A percentile compares a stretch with the other conserved stretches of the same genome.
Evolutionary conservation across 2,888 invertebrate species (phyloP).

Genomic region (Oegoconia quadripuncta): DNA sequence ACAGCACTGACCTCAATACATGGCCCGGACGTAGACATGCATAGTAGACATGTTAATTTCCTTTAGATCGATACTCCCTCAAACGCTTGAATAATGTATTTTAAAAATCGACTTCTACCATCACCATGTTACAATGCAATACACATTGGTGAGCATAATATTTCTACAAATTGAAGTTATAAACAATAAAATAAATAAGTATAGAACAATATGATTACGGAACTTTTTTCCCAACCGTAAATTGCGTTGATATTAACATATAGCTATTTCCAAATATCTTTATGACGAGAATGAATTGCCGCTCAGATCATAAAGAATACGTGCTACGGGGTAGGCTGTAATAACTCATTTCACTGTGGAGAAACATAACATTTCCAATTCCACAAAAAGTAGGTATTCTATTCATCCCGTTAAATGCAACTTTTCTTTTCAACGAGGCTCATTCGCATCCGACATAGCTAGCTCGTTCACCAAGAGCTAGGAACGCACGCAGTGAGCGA

Average conservation of each 20-base stretch:
- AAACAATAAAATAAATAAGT: no score
- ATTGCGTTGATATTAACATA: no score
- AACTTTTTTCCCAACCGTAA: no score
- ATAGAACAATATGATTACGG: no score
- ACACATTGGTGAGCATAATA: no score
- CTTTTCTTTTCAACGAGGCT: conserved; percentile 10
- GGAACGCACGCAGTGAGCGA: conserved; percentile 24
- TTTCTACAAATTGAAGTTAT: no score
- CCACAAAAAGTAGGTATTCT: conserved; percentile 11
- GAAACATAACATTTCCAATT: conserved; percentile 13
- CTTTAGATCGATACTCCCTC: conserved; percentile 30
- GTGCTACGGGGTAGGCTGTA: conserved; percentile 3
- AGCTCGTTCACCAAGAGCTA: conserved; percentile 19
- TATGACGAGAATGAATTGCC: conserved; percentile 3
- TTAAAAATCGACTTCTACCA: no score
- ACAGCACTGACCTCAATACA: conserved; percentile 22
- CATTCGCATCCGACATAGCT: conserved; percentile 19
- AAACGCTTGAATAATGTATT: conserved; percentile 26
- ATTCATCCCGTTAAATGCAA: conserved; percentile 13
- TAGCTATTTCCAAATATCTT: neutral
- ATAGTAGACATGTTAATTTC: conserved; percentile 47
- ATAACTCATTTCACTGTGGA: conserved; percentile 11
- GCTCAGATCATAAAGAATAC: conserved; percentile 5
- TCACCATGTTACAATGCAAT: no score
- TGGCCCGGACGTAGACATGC: conserved; percentile 10